These are phyloP conservation scores for Syrista parreyssii DNA, from an alignment of 2,888 invertebrate genomes.

Conservation along the genomic window DNA sequence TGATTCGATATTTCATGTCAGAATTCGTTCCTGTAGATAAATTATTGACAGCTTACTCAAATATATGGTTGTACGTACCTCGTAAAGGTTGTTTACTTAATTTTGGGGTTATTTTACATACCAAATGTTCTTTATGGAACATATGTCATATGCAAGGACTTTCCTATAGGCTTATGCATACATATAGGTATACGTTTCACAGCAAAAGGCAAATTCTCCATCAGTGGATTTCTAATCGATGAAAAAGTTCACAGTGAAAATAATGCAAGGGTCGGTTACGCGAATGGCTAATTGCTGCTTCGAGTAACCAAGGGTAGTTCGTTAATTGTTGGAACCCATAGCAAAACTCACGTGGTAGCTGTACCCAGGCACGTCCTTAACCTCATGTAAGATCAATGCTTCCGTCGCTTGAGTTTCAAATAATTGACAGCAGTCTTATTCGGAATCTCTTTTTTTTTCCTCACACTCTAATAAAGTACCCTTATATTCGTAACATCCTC, in stretches of 20 bases:
- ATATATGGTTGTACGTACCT: too few species aligned
- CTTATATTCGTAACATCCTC: neutral
- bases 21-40: neutral
- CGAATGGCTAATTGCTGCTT: neutral
- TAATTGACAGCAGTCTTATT: neutral
- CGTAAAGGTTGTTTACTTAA: neutral
- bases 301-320: neutral
- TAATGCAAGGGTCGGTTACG: neutral
- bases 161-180: neutral
- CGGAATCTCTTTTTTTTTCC: neutral
- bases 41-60: neutral
- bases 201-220: neutral
- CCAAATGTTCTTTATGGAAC: neutral
- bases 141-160: neutral
- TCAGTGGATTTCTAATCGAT: neutral
- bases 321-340: neutral
- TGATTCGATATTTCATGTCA: neutral
- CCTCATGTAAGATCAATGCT: slow-evolving; percentile 47
- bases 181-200: neutral
- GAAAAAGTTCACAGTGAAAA: neutral
- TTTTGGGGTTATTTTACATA: neutral
- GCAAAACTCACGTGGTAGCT: slow-evolving; percentile 36
- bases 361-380: slow-evolving; percentile 39
- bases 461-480: neutral
- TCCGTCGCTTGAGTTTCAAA: slow-evolving; percentile 4